phyloP scores from a whole-genome alignment of 2,797 vertebrate species.

The Coracias cyanogaster region DNA sequence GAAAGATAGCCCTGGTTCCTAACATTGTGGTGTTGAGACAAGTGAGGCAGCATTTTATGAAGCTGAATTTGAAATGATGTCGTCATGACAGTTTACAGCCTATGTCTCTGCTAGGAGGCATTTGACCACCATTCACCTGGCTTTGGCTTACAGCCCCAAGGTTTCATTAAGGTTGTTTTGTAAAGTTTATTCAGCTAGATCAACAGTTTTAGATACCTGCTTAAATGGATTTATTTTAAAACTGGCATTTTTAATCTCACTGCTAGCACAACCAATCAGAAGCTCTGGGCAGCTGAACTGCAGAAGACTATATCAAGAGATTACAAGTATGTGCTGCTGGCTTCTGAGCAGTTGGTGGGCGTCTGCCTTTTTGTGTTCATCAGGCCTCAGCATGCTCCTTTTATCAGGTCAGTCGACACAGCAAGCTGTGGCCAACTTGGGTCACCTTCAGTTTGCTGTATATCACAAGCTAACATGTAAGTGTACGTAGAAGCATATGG shows the following conservation, averaged over 20 bases:
- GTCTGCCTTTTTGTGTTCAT: constrained; percentile 98
- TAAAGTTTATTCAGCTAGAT: neutral
- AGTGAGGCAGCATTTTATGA: neutral
- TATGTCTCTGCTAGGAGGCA: neutral
- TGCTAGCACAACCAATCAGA: constrained; percentile 96
- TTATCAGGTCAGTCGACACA: constrained; percentile 84
- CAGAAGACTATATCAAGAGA: constrained; percentile 97
- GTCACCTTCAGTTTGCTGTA: neutral
- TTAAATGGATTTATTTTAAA: neutral
- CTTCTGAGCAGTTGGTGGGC: constrained; percentile 97
- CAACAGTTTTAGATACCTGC: neutral
- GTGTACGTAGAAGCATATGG: neutral
- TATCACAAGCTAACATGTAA: neutral
- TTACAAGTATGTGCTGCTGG: constrained; percentile 95
- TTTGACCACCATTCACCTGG: neutral
- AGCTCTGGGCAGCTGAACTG: constrained; percentile 98
- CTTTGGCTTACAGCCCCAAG: neutral
- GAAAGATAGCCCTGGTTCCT: neutral
- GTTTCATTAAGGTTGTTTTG: neutral
- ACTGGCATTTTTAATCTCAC: neutral
- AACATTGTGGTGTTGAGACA: neutral
- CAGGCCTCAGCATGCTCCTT: constrained; percentile 95
- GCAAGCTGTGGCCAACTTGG: neutral
- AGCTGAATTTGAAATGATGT: neutral
- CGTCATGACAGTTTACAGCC: neutral